Percentiles rank a stretch among this genome's conserved stretches.
Conservation (phyloP, 2,113 vertebrate species). For the Centropus bengalensis region DNA sequence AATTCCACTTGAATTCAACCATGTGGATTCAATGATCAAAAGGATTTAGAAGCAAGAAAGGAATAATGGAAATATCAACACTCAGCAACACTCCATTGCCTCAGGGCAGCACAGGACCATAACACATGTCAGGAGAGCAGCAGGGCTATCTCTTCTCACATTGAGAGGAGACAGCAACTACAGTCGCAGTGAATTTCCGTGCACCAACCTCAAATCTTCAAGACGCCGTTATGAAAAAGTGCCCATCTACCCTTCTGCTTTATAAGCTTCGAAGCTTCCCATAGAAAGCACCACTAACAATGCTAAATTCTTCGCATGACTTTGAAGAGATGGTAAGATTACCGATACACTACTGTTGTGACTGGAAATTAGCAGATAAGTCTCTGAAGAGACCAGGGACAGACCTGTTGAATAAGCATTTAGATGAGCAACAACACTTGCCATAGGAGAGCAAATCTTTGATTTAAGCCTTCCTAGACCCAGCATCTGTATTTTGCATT, state of each 20-base stretch:
- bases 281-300: neutral
- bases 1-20: slow-evolving; percentile 61
- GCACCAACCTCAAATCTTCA: neutral
- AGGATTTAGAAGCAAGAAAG: slow-evolving; percentile 36
- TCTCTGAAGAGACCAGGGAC: neutral
- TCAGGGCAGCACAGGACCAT: neutral
- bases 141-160: neutral
- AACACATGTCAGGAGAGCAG: slow-evolving; percentile 31
- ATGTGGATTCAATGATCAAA: slow-evolving; percentile 66
- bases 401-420: neutral
- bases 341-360: neutral
- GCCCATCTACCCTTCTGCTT: neutral
- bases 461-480: neutral
- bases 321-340: neutral
- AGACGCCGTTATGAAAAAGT: neutral
- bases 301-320: neutral
- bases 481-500: neutral
- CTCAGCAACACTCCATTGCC: neutral
- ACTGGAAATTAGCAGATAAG: neutral
- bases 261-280: neutral
- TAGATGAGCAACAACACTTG: neutral
- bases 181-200: neutral
- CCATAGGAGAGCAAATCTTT: neutral
- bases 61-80: slow-evolving; percentile 62
- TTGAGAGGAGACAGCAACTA: neutral